Percentiles rank a stretch among this genome's conserved stretches.
phyloP scores from a whole-genome alignment of 2,797 vertebrate genomes.

The Alosa sapidissima region DNA sequence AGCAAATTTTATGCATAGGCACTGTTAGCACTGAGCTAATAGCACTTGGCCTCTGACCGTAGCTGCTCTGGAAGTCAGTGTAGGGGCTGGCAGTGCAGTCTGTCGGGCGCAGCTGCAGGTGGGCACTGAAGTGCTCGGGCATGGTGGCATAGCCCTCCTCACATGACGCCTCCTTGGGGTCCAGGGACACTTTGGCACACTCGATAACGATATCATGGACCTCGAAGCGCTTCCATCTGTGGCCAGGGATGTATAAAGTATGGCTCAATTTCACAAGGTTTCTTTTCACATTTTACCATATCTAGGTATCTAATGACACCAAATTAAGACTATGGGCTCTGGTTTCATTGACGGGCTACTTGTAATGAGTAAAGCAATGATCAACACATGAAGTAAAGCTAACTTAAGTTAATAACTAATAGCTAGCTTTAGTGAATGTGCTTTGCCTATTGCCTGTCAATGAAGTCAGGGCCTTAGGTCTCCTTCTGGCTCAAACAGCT shows the following conservation, averaged over 20 bases:
- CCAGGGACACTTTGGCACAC: conserved; percentile 99
- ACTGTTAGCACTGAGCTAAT: not conserved
- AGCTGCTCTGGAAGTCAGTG: conserved; percentile 83
- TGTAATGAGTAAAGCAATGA: too few relatives aligned
- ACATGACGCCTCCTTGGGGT: conserved; percentile 95
- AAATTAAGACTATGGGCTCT: not conserved
- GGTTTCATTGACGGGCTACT: too few relatives aligned
- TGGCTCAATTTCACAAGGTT: not conserved
- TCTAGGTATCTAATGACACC: not conserved
- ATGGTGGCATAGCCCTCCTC: conserved; percentile 92
- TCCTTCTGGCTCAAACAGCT: not conserved
- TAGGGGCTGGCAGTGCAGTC: conserved; percentile 85
- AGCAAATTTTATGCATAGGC: not conserved
- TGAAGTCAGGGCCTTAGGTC: not conserved
- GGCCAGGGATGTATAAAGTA: conserved; percentile 12
- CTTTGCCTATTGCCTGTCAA: too few relatives aligned
- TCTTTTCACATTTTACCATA: not conserved
- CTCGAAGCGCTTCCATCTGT: conserved; percentile 97
- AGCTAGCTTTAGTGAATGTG: too few relatives aligned
- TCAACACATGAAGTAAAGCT: too few relatives aligned
- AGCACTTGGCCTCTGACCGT: conserved; percentile 71
- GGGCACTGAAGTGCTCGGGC: conserved; percentile 84
- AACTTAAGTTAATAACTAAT: too few relatives aligned
- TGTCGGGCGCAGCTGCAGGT: conserved; percentile 78
- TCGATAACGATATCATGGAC: conserved; percentile 98